phyloP scores from a whole-genome alignment of 2,113 vertebrate species.

The Climacteris rufus region DNA sequence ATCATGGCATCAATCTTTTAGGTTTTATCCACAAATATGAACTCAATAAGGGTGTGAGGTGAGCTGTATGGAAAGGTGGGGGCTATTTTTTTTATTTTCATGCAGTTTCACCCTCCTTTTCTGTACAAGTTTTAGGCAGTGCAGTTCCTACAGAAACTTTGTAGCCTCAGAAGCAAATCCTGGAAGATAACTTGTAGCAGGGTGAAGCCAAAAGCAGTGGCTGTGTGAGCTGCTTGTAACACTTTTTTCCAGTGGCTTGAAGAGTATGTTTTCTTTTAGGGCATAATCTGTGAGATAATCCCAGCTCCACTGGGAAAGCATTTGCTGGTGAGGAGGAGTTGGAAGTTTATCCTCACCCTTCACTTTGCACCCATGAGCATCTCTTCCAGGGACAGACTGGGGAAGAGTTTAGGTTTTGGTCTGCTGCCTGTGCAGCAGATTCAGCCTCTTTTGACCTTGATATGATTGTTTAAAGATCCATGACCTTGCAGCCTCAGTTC shows the following conservation, averaged over 20 bases:
- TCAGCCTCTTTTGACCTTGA: not conserved
- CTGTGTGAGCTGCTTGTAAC: not conserved
- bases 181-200: not conserved
- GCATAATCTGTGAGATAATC: conserved; percentile 4
- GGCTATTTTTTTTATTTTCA: not conserved
- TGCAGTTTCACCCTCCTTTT: not conserved
- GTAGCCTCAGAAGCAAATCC: not conserved
- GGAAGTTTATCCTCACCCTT: not conserved
- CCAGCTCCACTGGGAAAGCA: not conserved
- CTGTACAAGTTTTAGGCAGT: not conserved
- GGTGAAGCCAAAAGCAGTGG: not conserved
- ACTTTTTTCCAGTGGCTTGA: not conserved
- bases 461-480: not conserved
- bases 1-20: not conserved
- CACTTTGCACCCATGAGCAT: not conserved
- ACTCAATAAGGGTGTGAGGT: not conserved
- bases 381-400: not conserved
- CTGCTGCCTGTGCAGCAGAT: not conserved
- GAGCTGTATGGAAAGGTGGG: not conserved
- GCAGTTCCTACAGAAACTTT: not conserved
- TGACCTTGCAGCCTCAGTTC: not conserved
- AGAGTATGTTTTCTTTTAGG: not conserved
- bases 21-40: not conserved
- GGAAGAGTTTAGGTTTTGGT: not conserved
- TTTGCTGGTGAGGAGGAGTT: not conserved